Percentiles rank a stretch among this genome's conserved stretches.
Conservation (phyloP, 92 coral and sea anemone genomes). For the Pocillopora grandis region DNA sequence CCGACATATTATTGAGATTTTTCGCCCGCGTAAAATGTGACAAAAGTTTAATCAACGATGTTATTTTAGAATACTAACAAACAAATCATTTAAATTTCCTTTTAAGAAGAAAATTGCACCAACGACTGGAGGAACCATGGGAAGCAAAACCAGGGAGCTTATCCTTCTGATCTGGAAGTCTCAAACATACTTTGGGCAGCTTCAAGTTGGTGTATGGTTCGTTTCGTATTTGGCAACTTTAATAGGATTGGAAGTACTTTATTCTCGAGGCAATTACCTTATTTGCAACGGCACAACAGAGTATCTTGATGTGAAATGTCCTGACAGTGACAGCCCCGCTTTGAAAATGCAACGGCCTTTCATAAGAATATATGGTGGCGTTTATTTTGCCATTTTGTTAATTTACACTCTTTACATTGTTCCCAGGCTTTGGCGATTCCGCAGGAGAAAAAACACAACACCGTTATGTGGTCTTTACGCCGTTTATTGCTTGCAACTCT, state of each 20-base stretch:
- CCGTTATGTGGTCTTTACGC: slow-evolving; percentile 5
- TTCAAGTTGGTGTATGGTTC: slow-evolving; percentile 20
- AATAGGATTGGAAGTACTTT: slow-evolving; percentile 21
- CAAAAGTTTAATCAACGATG: too few relatives aligned
- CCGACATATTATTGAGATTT: too few relatives aligned
- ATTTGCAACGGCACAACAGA: slow-evolving; percentile 12
- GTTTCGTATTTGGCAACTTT: slow-evolving; percentile 15
- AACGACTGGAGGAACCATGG: neutral
- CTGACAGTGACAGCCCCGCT: neutral
- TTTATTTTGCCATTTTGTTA: slow-evolving; percentile 11
- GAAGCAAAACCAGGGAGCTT: neutral
- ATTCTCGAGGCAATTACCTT: slow-evolving; percentile 2
- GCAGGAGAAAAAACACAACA: neutral
- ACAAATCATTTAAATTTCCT: neutral
- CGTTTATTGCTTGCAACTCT: slow-evolving; percentile 20
- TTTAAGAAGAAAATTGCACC: neutral
- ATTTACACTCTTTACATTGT: slow-evolving; percentile 22
- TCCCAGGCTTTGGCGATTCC: slow-evolving; percentile 26
- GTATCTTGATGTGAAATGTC: neutral
- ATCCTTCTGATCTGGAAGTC: slow-evolving; percentile 13
- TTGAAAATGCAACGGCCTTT: neutral
- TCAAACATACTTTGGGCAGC: slow-evolving; percentile 34
- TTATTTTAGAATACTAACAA: neutral
- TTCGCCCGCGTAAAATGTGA: too few relatives aligned
- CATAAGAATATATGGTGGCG: slow-evolving; percentile 1